Evolutionary conservation across 1,140 invertebrate species (phyloP).

Genomic region (Odontomachus brunneus): DNA sequence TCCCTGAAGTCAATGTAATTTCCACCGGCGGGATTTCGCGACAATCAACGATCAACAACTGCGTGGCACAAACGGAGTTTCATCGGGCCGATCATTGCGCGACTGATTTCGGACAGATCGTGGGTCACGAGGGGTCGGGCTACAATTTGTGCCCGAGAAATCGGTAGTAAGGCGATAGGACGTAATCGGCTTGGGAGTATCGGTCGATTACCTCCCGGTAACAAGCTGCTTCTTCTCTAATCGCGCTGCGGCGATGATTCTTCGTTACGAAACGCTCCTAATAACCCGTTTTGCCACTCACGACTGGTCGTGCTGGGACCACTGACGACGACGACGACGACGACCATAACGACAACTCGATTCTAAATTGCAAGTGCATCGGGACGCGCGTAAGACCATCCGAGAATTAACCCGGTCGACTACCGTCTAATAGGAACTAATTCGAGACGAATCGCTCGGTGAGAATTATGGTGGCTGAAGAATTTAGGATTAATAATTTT

Average conservation of each 20-base stretch:
- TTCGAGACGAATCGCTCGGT: slow-evolving; percentile 69
- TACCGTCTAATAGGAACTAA: slow-evolving; percentile 72
- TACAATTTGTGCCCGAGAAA: slow-evolving; percentile 37
- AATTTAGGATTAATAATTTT: slow-evolving; percentile 77
- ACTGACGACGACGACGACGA: slow-evolving; percentile 59
- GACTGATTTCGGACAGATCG: slow-evolving; percentile 29
- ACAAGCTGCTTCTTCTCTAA: slow-evolving; percentile 63
- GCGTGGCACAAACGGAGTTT: slow-evolving; percentile 11
- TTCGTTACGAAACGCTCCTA: slow-evolving; percentile 68
- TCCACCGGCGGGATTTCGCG: not conserved
- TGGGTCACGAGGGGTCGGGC: slow-evolving; percentile 24
- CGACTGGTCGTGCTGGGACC: slow-evolving; percentile 65
- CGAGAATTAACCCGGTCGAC: slow-evolving; percentile 56
- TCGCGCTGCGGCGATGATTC: slow-evolving; percentile 65
- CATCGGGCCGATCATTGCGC: slow-evolving; percentile 19
- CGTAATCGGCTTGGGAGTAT: slow-evolving; percentile 56
- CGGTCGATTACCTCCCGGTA: slow-evolving; percentile 68
- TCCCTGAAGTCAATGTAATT: not conserved
- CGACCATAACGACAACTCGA: slow-evolving; percentile 34
- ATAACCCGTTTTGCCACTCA: slow-evolving; percentile 67
- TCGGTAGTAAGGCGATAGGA: slow-evolving; percentile 37
- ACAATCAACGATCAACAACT: slow-evolving; percentile 12
- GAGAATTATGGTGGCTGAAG: slow-evolving; percentile 68
- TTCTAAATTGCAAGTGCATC: slow-evolving; percentile 71
- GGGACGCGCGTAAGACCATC: slow-evolving; percentile 28